Percentiles rank a stretch among this genome's conserved stretches.
These are phyloP conservation scores for Tenualosa thibaudeaui DNA, from an alignment of 2,797 vertebrate species.

Conservation along the genomic window DNA sequence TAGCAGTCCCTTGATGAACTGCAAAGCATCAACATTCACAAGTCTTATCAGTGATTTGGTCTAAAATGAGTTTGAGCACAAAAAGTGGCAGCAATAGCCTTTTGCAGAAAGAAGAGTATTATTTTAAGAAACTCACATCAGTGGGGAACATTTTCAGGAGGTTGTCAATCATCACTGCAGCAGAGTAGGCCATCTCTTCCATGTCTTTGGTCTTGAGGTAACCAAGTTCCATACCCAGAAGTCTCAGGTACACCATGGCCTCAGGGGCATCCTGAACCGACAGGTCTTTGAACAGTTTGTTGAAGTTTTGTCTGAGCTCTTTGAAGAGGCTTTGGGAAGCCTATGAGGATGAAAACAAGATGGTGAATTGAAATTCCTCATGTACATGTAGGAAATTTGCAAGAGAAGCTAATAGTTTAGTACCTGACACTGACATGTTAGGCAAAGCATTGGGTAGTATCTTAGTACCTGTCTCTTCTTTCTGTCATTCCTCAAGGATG, in stretches of 20 bases:
- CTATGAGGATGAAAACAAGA: constrained; percentile 46
- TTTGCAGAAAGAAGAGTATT: too few species aligned
- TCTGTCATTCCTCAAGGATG: constrained; percentile 64
- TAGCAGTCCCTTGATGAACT: constrained; percentile 79
- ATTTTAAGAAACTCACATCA: constrained; percentile 52
- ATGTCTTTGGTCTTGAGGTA: constrained; percentile 86
- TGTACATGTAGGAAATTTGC: too few species aligned
- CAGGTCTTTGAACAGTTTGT: constrained; percentile 83
- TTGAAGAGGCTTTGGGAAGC: constrained; percentile 76
- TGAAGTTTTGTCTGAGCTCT: constrained; percentile 77
- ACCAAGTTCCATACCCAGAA: constrained; percentile 90
- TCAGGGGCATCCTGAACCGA: constrained; percentile 77
- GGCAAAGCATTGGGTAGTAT: not conserved
- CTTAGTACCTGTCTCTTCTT: constrained; percentile 70
- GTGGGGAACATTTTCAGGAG: constrained; percentile 71
- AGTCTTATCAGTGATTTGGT: not conserved
- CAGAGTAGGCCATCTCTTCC: constrained; percentile 68
- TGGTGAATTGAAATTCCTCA: not conserved
- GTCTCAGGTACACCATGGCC: constrained; percentile 86
- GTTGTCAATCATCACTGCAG: constrained; percentile 64
- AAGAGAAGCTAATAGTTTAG: not conserved
- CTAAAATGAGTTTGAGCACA: not conserved
- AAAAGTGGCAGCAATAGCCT: not conserved
- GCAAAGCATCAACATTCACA: constrained; percentile 20
- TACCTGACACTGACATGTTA: constrained; percentile 60